phyloP scores from a whole-genome alignment of 1,140 invertebrate genomes.

The Hypsibius dujardini region DNA sequence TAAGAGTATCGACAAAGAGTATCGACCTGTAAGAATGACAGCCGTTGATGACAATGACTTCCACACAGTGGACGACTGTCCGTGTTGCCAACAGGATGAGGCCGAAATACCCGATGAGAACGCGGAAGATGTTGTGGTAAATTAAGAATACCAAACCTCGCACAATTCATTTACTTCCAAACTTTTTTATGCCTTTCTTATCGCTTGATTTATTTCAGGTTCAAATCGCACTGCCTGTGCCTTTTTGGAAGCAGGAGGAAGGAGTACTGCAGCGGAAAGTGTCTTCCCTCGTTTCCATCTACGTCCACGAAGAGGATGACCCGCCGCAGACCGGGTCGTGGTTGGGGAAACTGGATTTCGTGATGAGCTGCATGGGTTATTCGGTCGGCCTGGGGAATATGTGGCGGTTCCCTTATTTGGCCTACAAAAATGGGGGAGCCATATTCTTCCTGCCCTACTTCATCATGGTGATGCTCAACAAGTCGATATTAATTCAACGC shows the following conservation, averaged over 20 bases:
- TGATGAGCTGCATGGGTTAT: constrained; percentile 69
- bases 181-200: too few species aligned
- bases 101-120: not conserved
- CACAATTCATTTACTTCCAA: too few species aligned
- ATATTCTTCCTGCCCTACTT: constrained; percentile 63
- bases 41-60: not conserved
- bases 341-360: constrained; percentile 71
- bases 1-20: too few species aligned
- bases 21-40: too few species aligned
- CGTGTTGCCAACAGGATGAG: not conserved
- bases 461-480: too few species aligned
- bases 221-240: not conserved
- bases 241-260: not conserved
- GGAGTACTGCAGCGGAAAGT: constrained; percentile 7
- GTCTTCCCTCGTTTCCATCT: not conserved
- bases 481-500: too few species aligned
- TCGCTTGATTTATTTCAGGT: not conserved
- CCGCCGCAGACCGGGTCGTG: constrained; percentile 33
- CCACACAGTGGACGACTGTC: constrained; percentile 4
- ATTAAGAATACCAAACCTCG: constrained; percentile 4
- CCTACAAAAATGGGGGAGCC: constrained; percentile 75
- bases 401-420: constrained; percentile 73
- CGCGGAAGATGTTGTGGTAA: not conserved
- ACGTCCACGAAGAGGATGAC: not conserved
- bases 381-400: constrained; percentile 78